Evolutionary conservation across 2,797 vertebrate genomes (phyloP).

Genomic region (Hylomyscus alleni): DNA sequence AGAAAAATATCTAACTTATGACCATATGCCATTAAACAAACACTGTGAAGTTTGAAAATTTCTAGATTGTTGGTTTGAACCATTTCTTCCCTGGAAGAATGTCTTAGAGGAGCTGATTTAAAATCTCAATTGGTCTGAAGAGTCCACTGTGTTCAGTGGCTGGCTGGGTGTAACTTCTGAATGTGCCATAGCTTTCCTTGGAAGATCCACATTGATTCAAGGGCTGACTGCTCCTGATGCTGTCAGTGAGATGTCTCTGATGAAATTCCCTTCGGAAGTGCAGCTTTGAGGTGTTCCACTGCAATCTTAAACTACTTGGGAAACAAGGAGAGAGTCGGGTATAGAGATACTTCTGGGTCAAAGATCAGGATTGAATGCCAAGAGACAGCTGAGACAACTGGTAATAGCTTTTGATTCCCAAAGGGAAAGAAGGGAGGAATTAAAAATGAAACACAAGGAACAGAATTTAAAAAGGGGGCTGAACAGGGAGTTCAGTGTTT

Average conservation of each 20-base stretch:
- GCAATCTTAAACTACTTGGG: conserved; percentile 61
- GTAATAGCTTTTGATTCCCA: conserved; percentile 71
- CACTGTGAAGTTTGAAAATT: conserved; percentile 1
- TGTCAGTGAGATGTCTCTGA: conserved; percentile 4
- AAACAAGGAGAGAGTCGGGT: conserved; percentile 49
- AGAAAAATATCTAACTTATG: not conserved
- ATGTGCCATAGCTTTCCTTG: not conserved
- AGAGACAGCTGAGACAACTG: conserved; percentile 81
- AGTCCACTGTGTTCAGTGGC: conserved; percentile 58
- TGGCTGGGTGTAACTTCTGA: conserved; percentile 65
- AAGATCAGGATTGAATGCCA: conserved; percentile 68
- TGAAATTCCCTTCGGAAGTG: conserved; percentile 20
- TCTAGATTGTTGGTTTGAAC: conserved; percentile 31
- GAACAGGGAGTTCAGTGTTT: not conserved
- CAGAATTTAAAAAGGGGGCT: not conserved
- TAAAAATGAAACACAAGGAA: not conserved
- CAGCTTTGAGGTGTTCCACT: conserved; percentile 52
- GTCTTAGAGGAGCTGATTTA: conserved; percentile 57
- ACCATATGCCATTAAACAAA: not conserved
- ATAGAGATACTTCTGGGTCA: conserved; percentile 64
- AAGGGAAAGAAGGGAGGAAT: conserved; percentile 1
- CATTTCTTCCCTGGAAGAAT: conserved; percentile 22
- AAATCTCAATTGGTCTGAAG: conserved; percentile 30
- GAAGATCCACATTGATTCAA: conserved; percentile 46
- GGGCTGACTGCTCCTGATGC: not conserved